A percentile compares a stretch with the other conserved stretches of the same genome.
Conservation (phyloP, 2,888 invertebrate genomes). For the Lamproptera curius region DNA sequence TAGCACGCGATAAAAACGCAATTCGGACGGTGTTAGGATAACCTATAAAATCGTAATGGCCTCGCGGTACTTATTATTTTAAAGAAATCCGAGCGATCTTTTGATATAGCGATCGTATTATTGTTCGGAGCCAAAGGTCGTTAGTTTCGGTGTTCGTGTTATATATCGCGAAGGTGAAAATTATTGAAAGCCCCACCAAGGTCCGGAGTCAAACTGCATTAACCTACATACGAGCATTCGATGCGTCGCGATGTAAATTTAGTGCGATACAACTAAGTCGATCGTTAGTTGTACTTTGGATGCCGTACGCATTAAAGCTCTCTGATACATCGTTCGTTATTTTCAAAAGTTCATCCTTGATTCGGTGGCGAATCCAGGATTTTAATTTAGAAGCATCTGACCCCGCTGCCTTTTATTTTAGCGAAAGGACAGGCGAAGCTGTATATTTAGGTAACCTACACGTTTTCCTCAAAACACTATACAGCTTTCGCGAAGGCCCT, state of each 20-base stretch:
- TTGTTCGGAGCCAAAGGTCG: conserved; percentile 55
- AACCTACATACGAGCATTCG: conserved; percentile 39
- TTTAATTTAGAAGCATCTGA: too few relatives aligned
- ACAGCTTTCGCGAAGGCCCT: too few relatives aligned
- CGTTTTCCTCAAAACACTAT: too few relatives aligned
- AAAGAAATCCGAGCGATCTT: conserved; percentile 43
- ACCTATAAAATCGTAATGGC: conserved; percentile 21
- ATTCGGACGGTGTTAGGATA: conserved; percentile 20
- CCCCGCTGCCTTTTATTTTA: too few relatives aligned
- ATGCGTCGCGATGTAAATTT: conserved; percentile 13
- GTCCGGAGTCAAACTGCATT: conserved; percentile 36
- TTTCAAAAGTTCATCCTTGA: too few relatives aligned
- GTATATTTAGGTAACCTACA: too few relatives aligned
- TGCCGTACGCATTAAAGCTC: too few relatives aligned
- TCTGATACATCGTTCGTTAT: too few relatives aligned
- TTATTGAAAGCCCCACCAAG: conserved; percentile 38
- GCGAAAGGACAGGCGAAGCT: too few relatives aligned
- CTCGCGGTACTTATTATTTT: conserved; percentile 33
- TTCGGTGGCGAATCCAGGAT: too few relatives aligned
- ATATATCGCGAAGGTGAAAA: conserved; percentile 55
- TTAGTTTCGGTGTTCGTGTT: conserved; percentile 34
- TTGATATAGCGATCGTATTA: conserved; percentile 47
- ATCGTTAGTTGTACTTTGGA: background rate
- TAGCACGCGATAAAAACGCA: conserved; percentile 21
- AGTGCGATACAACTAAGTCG: conserved; percentile 3